Evolutionary conservation across 2,888 invertebrate genomes (phyloP), one percentile per base, ranked within the genome.

Genomic region (Apotomis capreana): DNA sequence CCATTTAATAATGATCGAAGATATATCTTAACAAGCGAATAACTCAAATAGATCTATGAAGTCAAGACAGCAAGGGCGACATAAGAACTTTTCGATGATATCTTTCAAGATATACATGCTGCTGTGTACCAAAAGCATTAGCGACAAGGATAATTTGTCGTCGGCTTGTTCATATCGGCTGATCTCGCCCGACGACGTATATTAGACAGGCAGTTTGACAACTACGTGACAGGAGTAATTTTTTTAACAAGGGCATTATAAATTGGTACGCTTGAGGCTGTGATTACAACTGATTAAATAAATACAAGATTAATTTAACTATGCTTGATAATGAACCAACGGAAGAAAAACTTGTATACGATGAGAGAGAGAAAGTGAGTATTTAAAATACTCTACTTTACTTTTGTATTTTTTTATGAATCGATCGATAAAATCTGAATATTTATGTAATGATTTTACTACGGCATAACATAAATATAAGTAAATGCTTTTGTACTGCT

Each of bases 111-210:
- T 40, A 5, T 40, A 40, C 2, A 0, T 40, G 4, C 40, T 40
- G 6, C 6, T 40, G 40, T 49, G 55, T 49, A 60, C 61, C 26
- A 5, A 57, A 49, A 26, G 40, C 68, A 72, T 72, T 68, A 68
- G n/a, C n/a, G 5, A 15, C 62, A 68, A 68, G 72, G 72, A 72
- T 68, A 72, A 72, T 72, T 68, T 68, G 72, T 72, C 72, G 71
- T 61, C 71, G 9, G 63, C 52, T 57, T 40, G 67, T 61, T 68
- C 54, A 72, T 72, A 72, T 72, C 71, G 62, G 68, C 71, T 72
- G 71, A 72, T 68, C 72, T 72, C 51, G 68, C 40, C 13, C 52
- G 68, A 59, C 37, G 68, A 63, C 72, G 37, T 68, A 61, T 51
- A 60, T 58, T 37, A 59, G 72, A 68, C 68, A 68, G 46, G 54